Conservation (phyloP, 2,113 vertebrate genomes). For the Prionailurus viverrinus region DNA sequence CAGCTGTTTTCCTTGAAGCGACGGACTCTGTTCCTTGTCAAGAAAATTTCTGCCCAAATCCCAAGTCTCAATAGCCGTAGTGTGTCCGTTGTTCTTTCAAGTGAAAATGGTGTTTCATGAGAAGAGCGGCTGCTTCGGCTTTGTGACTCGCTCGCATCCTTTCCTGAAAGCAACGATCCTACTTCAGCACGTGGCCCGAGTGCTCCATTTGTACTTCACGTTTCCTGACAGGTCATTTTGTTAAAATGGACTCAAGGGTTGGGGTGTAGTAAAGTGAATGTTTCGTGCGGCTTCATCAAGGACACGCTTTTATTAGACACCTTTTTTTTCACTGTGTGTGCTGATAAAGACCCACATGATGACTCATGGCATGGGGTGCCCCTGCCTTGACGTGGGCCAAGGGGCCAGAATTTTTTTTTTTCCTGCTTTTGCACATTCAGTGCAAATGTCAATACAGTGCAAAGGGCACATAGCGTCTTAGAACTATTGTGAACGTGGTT, state of each 20-base stretch:
- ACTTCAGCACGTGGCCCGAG: neutral
- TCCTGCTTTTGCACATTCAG: neutral
- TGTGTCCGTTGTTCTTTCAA: slow-evolving; percentile 19
- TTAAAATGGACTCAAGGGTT: neutral
- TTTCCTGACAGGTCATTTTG: slow-evolving; percentile 25
- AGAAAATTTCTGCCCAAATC: slow-evolving; percentile 3
- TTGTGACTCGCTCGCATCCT: neutral
- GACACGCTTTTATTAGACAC: neutral
- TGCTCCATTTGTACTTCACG: neutral
- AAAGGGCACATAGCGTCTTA: neutral
- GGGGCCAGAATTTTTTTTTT: neutral
- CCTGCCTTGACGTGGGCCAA: neutral
- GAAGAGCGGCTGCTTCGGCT: neutral
- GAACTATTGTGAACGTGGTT: neutral
- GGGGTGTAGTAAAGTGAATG: neutral
- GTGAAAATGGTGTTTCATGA: neutral
- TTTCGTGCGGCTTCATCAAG: neutral
- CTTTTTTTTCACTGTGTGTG: neutral
- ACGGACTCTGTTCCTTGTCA: neutral
- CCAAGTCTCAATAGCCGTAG: neutral
- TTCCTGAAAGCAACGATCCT: neutral
- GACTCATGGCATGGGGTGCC: neutral
- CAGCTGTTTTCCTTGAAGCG: neutral
- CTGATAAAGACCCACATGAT: neutral
- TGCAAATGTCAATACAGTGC: neutral